phyloP scores from a whole-genome alignment of 2,888 invertebrate genomes.

The Andrena marginata region DNA sequence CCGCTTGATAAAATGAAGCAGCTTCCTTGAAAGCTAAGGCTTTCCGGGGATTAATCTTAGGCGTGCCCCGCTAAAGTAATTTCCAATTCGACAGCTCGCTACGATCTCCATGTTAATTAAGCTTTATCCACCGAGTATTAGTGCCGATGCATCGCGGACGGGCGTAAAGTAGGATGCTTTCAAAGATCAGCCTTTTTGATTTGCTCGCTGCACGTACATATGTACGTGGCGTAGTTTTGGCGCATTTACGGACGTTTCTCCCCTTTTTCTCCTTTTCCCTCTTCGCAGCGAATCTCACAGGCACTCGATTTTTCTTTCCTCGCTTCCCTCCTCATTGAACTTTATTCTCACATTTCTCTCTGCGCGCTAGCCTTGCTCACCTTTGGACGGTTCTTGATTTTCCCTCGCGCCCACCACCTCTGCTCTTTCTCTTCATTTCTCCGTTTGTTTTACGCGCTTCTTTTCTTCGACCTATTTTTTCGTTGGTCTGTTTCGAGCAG shows the following conservation, averaged over 20 bases:
- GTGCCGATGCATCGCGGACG: constrained; percentile 45
- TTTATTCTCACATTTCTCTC: constrained; percentile 2
- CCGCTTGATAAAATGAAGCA: constrained; percentile 24
- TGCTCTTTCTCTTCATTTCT: constrained; percentile 5
- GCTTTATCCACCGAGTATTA: constrained; percentile 40
- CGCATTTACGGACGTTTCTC: not conserved
- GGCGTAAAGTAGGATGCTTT: constrained; percentile 49
- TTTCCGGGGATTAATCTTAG: constrained; percentile 62
- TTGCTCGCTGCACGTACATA: not conserved
- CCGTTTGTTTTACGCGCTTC: not conserved
- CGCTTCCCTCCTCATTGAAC: constrained; percentile 30
- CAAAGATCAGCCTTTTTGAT: constrained; percentile 35
- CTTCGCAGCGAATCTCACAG: not conserved
- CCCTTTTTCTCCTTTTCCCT: not conserved
- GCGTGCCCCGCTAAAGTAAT: constrained; percentile 54
- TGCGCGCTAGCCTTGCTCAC: not conserved
- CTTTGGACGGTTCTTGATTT: constrained; percentile 16
- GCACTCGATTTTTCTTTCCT: constrained; percentile 9
- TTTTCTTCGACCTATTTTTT: constrained; percentile 10
- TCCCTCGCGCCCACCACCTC: not conserved
- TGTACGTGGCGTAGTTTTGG: not conserved
- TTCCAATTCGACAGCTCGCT: constrained; percentile 61
- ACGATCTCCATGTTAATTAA: constrained; percentile 67
- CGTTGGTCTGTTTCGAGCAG: constrained; percentile 23
- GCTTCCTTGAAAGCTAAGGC: constrained; percentile 36